phyloP scores from a whole-genome alignment of 1,140 invertebrate genomes.

The Sitobion miscanthi region DNA sequence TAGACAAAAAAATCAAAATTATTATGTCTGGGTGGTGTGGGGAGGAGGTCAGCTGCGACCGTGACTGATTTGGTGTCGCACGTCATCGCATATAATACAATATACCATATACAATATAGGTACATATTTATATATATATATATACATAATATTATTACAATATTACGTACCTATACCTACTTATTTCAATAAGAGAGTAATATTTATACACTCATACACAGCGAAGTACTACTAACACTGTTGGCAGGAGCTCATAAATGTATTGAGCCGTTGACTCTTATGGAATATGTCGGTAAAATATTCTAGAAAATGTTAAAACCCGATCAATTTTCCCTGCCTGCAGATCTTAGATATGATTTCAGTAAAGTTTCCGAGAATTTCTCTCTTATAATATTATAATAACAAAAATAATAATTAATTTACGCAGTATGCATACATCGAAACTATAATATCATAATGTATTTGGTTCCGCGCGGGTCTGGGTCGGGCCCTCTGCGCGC shows the following conservation, averaged over 20 bases:
- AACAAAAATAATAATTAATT: conserved; percentile 6
- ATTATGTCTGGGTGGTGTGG: not conserved
- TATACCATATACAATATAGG: not conserved
- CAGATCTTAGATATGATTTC: not conserved
- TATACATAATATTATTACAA: not conserved
- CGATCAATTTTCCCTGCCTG: not conserved
- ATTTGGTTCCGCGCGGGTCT: not conserved
- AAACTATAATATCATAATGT: not conserved
- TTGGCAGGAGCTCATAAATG: not conserved
- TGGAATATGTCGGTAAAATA: not conserved
- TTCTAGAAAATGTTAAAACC: too few relatives aligned
- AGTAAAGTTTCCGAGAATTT: not conserved
- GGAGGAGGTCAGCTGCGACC: conserved; percentile 41
- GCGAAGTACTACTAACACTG: too few relatives aligned
- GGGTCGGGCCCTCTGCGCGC: not conserved
- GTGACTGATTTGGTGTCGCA: not conserved
- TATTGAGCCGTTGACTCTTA: not conserved
- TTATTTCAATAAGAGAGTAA: too few relatives aligned
- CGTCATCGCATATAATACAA: not conserved
- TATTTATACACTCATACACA: not conserved
- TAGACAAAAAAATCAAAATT: conserved; percentile 40
- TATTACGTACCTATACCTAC: too few relatives aligned
- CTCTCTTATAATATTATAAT: not conserved
- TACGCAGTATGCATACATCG: not conserved
- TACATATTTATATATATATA: not conserved